Evolutionary conservation across 92 coral and sea anemone genomes (phyloP).

Genomic region (Phymanthus crucifer): DNA sequence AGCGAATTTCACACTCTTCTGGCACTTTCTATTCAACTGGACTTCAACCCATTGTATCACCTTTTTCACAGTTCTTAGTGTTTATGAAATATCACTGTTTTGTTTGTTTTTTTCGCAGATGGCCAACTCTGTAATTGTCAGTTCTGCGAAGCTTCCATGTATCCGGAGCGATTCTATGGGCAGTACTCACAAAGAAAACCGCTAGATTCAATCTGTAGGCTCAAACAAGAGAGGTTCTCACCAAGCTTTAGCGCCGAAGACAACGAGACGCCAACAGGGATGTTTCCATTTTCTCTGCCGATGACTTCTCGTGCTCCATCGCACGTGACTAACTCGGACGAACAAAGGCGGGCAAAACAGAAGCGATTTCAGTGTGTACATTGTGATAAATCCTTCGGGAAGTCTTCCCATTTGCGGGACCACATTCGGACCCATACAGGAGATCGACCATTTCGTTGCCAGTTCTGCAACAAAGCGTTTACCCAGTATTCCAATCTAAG

Average conservation of each 20-base stretch:
- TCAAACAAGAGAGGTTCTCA: slow-evolving; percentile 69
- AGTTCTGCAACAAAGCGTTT: slow-evolving; percentile 94
- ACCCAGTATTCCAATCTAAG: slow-evolving; percentile 97
- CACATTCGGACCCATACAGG: slow-evolving; percentile 99
- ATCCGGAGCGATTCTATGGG: slow-evolving; percentile 79
- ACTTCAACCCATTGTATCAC: slow-evolving; percentile 9
- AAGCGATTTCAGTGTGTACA: slow-evolving; percentile 97
- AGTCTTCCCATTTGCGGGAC: slow-evolving; percentile 98
- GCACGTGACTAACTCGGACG: slow-evolving; percentile 61
- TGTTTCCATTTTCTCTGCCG: slow-evolving; percentile 71
- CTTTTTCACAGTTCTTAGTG: neutral
- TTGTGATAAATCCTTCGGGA: slow-evolving; percentile 98
- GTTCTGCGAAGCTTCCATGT: slow-evolving; percentile 74
- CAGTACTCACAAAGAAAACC: slow-evolving; percentile 60
- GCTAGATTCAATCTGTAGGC: slow-evolving; percentile 68
- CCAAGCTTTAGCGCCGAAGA: slow-evolving; percentile 58
- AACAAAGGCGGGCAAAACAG: slow-evolving; percentile 73
- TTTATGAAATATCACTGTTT: slow-evolving; percentile 27
- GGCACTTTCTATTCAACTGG: slow-evolving; percentile 19
- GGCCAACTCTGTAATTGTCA: slow-evolving; percentile 92
- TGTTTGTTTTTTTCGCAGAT: slow-evolving; percentile 59
- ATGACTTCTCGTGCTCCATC: slow-evolving; percentile 62
- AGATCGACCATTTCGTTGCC: slow-evolving; percentile 95
- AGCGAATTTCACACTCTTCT: slow-evolving; percentile 20
- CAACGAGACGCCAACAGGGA: slow-evolving; percentile 42